Evolutionary conservation across 2,113 vertebrate genomes (phyloP), one percentile per base, ranked within the genome.

Genomic region (Tyrannus savana): DNA sequence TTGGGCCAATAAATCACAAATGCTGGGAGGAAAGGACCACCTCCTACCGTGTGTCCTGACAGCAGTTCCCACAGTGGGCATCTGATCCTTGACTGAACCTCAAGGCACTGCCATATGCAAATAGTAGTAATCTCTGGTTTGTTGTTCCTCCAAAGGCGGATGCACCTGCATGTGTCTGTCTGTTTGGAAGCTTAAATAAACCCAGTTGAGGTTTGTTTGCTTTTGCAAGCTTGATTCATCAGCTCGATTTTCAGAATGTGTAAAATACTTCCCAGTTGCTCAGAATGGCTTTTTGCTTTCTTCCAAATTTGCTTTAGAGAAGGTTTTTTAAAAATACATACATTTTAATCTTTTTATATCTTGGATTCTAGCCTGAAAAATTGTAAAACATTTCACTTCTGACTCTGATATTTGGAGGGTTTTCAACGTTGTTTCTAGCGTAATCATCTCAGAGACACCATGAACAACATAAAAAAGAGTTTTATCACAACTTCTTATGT

Each of bases 61-160:
- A 97, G 93, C 92, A 94, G 75, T 44, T 94, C 88, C 90, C 95
- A 68, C 93, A 93, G 93, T 56, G 83, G 83, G 93, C 19, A 4
- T 90, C 90, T 95, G 92, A 95, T 96, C 95, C 88, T 87, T 95
- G 64, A 75, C 83, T 92, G 86, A 88, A 86, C 94, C 92, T 96
- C 41, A 4, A 94, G 92, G 90, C 83, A 46, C n/a, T 90, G 73
- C 95, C 96, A 86, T 96, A 97, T 97, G 96, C 68, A 94, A 72
- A 89, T 56, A 90, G 52, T 80, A 56, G 72, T 97, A 96, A 96
- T 96, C 95, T 86, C 82, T 93, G 92, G 63, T 96, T 96, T 96
- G 89, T 93, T 96, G 72, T 91, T 93, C 73, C 90, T 95, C 95
- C 93, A 97, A 94, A 85, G 85, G 81, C 68, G 0, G 78, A 86